Evolutionary conservation across 2,888 invertebrate species (phyloP).

Genomic region (Caenorhabditis sp.): DNA sequence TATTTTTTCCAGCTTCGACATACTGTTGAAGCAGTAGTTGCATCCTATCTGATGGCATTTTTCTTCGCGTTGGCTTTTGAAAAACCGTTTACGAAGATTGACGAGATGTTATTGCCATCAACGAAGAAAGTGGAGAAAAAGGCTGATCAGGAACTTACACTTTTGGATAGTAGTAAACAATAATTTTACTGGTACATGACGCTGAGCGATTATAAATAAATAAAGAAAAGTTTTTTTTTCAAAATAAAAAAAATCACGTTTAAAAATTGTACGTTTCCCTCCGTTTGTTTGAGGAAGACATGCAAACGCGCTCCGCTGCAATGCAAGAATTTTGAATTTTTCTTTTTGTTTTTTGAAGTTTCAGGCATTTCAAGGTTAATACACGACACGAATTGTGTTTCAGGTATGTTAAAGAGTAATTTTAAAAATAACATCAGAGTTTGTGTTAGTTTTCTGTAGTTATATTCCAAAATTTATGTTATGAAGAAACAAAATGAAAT

Average conservation of each 20-base stretch:
- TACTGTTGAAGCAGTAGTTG: slow-evolving; percentile 62
- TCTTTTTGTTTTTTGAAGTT: no score
- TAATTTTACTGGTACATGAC: slow-evolving; percentile 11
- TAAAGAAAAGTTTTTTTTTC: neutral
- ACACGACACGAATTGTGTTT: neutral
- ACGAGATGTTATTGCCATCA: slow-evolving; percentile 53
- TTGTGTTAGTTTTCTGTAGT: no score
- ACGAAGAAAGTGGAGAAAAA: slow-evolving; percentile 10
- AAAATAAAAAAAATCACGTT: neutral
- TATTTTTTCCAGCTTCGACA: slow-evolving; percentile 58
- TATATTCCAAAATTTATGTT: no score
- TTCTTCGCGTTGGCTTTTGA: slow-evolving; percentile 65
- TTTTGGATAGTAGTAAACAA: neutral
- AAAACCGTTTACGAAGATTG: slow-evolving; percentile 64
- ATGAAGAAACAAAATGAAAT: no score
- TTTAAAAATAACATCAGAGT: no score
- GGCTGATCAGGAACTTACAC: neutral
- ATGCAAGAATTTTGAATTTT: no score
- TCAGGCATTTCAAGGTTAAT: slow-evolving; percentile 1
- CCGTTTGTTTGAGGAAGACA: no score
- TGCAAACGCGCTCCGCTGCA: no score
- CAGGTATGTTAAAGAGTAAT: no score
- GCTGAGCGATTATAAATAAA: slow-evolving; percentile 7
- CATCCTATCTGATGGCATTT: slow-evolving; percentile 64
- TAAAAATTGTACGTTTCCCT: neutral